Conservation (phyloP, 2,888 invertebrate genomes). For the Syrista parreyssii region DNA sequence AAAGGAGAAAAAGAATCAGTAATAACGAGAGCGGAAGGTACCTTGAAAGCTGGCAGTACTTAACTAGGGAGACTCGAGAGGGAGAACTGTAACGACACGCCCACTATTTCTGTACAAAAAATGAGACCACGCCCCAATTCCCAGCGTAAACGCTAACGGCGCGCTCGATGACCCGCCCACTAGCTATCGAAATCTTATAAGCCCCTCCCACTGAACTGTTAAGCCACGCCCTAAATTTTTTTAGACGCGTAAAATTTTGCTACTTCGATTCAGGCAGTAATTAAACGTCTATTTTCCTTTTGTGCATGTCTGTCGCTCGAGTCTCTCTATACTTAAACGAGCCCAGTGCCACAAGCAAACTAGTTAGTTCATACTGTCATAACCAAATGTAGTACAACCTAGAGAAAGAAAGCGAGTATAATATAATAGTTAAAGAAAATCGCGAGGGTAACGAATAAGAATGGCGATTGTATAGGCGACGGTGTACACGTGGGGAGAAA, state of each 20-base stretch:
- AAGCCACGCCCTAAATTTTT: not conserved
- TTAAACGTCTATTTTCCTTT: not conserved
- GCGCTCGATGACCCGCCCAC: not conserved
- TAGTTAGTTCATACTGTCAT: constrained; percentile 53
- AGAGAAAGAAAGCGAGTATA: constrained; percentile 39
- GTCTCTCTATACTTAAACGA: constrained; percentile 17
- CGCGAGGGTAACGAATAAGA: constrained; percentile 1
- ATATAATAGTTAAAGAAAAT: constrained; percentile 30
- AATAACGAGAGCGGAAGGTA: not conserved
- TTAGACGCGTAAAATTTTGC: not conserved
- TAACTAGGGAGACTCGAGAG: constrained; percentile 6
- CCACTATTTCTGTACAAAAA: not conserved
- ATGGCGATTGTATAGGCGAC: not conserved
- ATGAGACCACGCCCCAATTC: not conserved
- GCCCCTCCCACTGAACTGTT: not conserved
- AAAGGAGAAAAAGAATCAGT: not conserved
- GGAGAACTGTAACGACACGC: not conserved
- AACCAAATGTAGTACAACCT: constrained; percentile 62
- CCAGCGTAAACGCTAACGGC: not conserved
- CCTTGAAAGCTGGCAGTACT: constrained; percentile 6
- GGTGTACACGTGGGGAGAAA: constrained; percentile 16
- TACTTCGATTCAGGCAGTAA: not conserved
- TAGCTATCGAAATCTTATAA: not conserved
- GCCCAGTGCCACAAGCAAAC: constrained; percentile 47
- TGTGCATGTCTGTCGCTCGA: constrained; percentile 1